Conservation (phyloP, 2,113 vertebrate genomes). For the Glaucidium brasilianum region DNA sequence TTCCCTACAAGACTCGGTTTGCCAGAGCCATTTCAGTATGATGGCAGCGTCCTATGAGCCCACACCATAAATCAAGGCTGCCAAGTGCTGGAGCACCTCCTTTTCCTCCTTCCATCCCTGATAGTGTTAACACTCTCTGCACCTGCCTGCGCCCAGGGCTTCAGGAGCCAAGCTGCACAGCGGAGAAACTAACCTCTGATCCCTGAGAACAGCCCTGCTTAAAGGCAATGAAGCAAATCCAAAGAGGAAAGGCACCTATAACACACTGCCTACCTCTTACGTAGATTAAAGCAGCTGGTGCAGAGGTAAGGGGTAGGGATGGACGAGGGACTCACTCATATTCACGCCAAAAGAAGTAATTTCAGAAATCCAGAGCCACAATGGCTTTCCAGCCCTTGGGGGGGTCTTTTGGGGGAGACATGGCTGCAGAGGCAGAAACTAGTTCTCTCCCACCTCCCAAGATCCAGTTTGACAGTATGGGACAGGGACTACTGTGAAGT, state of each 20-base stretch:
- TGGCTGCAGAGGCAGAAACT: neutral
- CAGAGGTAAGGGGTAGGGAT: neutral
- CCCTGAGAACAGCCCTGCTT: neutral
- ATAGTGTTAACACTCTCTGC: neutral
- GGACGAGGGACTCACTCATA: neutral
- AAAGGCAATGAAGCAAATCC: neutral
- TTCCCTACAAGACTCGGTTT: neutral
- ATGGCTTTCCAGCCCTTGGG: neutral
- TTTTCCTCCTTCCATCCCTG: neutral
- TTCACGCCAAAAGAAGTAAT: neutral
- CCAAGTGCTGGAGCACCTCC: neutral
- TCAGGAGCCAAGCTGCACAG: accelerated
- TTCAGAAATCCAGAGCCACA: neutral
- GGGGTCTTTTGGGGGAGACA: neutral
- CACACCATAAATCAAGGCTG: neutral
- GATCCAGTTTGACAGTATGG: neutral
- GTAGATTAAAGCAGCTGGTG: neutral
- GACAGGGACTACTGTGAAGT: neutral
- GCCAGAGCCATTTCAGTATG: neutral
- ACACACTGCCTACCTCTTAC: neutral
- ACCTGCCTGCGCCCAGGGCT: neutral
- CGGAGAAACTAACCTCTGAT: neutral
- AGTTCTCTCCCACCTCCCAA: neutral
- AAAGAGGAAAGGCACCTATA: neutral
- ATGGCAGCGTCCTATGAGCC: neutral